A percentile compares a stretch with the other conserved stretches of the same genome.
These are phyloP conservation scores for Podarcis raffonei DNA, from an alignment of 2,113 vertebrate species.

Conservation along the genomic window DNA sequence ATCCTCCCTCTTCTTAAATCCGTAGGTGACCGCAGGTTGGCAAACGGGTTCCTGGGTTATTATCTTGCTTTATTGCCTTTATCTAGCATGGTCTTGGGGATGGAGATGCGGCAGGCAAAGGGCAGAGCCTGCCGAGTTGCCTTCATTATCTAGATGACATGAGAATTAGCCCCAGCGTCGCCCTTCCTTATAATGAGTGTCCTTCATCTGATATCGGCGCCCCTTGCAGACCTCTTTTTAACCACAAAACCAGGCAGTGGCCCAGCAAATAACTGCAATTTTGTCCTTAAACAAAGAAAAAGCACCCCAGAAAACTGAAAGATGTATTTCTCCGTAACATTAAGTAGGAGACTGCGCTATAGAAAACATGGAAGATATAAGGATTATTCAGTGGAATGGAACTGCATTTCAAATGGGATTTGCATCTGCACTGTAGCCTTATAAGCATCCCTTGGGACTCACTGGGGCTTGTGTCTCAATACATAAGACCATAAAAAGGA, in stretches of 20 bases:
- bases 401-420: background rate
- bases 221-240: background rate
- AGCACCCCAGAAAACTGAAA: background rate
- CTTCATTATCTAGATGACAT: slow-evolving; percentile 5
- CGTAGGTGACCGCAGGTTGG: background rate
- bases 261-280: background rate
- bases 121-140: slow-evolving; percentile 16
- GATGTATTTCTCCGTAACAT: background rate
- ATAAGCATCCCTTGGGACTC: background rate
- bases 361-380: background rate
- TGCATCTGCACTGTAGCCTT: background rate
- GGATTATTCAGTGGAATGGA: background rate
- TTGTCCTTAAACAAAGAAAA: background rate
- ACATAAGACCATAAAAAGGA: background rate
- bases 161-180: background rate
- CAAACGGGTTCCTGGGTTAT: background rate
- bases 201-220: background rate
- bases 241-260: background rate
- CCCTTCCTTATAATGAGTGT: background rate
- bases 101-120: background rate
- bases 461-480: background rate
- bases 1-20: background rate
- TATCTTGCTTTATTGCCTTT: slow-evolving; percentile 22
- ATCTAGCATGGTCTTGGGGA: background rate
- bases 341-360: too few relatives aligned